These are phyloP conservation scores for Mythimna impura DNA, from an alignment of 2,888 invertebrate genomes.

Conservation along the genomic window DNA sequence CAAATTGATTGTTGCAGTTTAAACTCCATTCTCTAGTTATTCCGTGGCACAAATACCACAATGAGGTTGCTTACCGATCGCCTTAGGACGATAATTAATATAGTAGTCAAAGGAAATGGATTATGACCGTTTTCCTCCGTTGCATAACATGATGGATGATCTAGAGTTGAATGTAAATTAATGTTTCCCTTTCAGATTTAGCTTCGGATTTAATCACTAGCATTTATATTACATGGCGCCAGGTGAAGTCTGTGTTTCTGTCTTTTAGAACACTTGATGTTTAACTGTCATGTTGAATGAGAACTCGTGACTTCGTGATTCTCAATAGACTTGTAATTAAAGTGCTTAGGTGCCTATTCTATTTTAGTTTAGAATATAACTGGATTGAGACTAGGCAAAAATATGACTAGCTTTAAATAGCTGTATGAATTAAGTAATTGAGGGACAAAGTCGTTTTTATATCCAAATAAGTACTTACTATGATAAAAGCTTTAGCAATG, in stretches of 20 bases:
- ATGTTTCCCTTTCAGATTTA: slow-evolving; percentile 46
- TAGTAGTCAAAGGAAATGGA: slow-evolving; percentile 59
- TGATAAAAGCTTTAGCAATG: no score
- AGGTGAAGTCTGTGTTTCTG: slow-evolving; percentile 10
- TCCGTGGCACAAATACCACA: slow-evolving; percentile 44
- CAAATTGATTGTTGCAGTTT: no score
- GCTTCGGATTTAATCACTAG: slow-evolving; percentile 29
- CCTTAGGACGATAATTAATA: slow-evolving; percentile 59
- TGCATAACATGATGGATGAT: slow-evolving; percentile 49
- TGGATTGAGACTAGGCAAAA: neutral
- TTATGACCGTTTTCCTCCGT: slow-evolving; percentile 58
- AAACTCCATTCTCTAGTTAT: slow-evolving; percentile 28
- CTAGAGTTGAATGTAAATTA: slow-evolving; percentile 56
- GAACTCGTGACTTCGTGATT: slow-evolving; percentile 20
- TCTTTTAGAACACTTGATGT: slow-evolving; percentile 2
- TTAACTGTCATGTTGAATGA: slow-evolving; percentile 18
- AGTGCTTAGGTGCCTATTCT: neutral
- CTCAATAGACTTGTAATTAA: slow-evolving; percentile 3
- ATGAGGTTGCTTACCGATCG: slow-evolving; percentile 57
- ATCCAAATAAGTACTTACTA: no score
- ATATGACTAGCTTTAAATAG: neutral
- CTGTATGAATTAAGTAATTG: no score
- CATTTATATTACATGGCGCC: slow-evolving; percentile 39
- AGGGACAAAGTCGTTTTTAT: no score
- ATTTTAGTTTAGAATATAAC: neutral